Conservation (phyloP, 2,888 invertebrate species). For the Morpho helenor region DNA sequence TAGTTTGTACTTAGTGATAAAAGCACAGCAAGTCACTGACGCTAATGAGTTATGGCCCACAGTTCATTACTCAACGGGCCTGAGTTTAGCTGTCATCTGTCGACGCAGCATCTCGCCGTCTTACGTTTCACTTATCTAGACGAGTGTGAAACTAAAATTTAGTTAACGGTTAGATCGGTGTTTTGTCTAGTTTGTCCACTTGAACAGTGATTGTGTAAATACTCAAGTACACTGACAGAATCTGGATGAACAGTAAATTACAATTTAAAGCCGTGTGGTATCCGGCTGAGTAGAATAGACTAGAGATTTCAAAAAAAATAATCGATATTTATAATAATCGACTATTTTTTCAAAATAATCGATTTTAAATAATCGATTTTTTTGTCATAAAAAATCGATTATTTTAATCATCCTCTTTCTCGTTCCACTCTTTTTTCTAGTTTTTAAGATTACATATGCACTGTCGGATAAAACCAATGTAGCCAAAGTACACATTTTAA, state of each 20-base stretch:
- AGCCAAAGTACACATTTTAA: no score
- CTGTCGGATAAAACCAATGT: no score
- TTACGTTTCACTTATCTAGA: constrained; percentile 26
- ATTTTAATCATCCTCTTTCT: no score
- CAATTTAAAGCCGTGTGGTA: no score
- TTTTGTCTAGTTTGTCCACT: constrained; percentile 12
- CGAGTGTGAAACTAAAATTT: constrained; percentile 30
- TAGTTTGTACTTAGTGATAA: constrained; percentile 14
- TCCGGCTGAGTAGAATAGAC: no score
- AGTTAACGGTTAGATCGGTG: constrained; percentile 27
- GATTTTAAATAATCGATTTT: no score
- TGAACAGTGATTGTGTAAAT: constrained; percentile 14
- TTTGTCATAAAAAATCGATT: no score
- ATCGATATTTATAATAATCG: no score
- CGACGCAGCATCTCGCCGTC: constrained; percentile 39
- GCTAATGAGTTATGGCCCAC: constrained; percentile 41
- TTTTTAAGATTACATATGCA: no score
- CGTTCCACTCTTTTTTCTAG: no score
- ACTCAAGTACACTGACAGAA: constrained; percentile 7
- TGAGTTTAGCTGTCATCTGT: constrained; percentile 64
- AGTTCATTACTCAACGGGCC: constrained; percentile 68
- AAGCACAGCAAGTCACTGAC: constrained; percentile 41
- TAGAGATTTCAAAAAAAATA: no score
- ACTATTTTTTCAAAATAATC: no score
- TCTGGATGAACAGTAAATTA: neutral